A percentile compares a stretch with the other conserved stretches of the same genome.
These are phyloP conservation scores for Pterocles gutturalis DNA, from an alignment of 2,113 vertebrate species.

Conservation along the genomic window DNA sequence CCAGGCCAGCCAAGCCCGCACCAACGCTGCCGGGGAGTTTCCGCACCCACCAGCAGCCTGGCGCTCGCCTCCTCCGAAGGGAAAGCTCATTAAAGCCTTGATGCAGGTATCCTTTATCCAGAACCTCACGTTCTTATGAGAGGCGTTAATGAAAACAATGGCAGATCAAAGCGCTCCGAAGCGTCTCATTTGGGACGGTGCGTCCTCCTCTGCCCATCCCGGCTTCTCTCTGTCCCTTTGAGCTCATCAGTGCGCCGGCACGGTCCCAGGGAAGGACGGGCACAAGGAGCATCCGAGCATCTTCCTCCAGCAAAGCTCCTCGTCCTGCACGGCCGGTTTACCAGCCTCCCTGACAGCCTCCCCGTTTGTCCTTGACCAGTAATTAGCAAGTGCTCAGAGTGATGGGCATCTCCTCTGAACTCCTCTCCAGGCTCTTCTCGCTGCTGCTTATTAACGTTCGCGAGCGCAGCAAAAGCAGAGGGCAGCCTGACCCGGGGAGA, in stretches of 20 bases:
- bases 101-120: slow-evolving; percentile 17
- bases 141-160: slow-evolving; percentile 52
- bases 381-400: background rate
- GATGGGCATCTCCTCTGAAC: background rate
- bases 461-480: background rate
- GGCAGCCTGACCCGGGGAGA: slow-evolving; percentile 36
- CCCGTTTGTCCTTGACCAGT: background rate
- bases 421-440: background rate
- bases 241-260: background rate
- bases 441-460: background rate
- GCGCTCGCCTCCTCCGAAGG: background rate
- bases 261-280: background rate
- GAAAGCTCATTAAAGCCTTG: slow-evolving; percentile 36
- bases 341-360: background rate
- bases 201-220: background rate
- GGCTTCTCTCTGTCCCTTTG: background rate
- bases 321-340: background rate
- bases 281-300: rapidly evolving
- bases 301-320: background rate
- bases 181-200: background rate
- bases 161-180: slow-evolving; percentile 18
- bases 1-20: background rate
- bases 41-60: background rate
- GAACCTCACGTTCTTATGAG: slow-evolving; percentile 6
- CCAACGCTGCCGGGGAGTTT: background rate